A percentile compares a stretch with the other conserved stretches of the same genome.
Conservation (phyloP, 2,113 vertebrate species). For the Muntiacus muntjak region DNA sequence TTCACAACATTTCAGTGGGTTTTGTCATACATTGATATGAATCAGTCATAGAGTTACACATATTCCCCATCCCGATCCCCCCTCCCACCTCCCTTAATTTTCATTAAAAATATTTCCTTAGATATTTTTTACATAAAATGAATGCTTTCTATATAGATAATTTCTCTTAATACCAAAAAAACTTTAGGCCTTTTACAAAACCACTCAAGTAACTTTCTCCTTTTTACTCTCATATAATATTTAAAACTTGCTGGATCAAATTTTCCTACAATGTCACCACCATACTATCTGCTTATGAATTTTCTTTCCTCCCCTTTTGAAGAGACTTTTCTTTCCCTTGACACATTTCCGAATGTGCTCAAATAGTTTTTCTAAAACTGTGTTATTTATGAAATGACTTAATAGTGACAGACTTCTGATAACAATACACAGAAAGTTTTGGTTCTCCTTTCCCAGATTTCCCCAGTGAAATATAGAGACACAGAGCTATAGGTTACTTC, state of each 20-base stretch:
- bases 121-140: neutral
- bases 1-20: no score
- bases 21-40: no score
- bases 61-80: no score
- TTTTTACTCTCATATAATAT: neutral
- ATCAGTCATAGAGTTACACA: no score
- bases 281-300: neutral
- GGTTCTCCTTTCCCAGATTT: neutral
- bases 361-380: neutral
- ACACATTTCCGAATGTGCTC: neutral
- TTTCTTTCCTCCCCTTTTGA: neutral
- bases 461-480: neutral
- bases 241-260: neutral
- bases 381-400: neutral
- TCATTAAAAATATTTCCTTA: constrained; percentile 1
- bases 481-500: neutral
- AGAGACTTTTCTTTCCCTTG: neutral
- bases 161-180: constrained; percentile 22
- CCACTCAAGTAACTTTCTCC: neutral
- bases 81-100: neutral
- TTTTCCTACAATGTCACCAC: neutral
- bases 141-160: neutral
- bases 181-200: neutral
- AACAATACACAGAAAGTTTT: neutral
- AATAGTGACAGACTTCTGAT: neutral